phyloP scores from a whole-genome alignment of 2,113 vertebrate species.

The Ochotona curzoniae region DNA sequence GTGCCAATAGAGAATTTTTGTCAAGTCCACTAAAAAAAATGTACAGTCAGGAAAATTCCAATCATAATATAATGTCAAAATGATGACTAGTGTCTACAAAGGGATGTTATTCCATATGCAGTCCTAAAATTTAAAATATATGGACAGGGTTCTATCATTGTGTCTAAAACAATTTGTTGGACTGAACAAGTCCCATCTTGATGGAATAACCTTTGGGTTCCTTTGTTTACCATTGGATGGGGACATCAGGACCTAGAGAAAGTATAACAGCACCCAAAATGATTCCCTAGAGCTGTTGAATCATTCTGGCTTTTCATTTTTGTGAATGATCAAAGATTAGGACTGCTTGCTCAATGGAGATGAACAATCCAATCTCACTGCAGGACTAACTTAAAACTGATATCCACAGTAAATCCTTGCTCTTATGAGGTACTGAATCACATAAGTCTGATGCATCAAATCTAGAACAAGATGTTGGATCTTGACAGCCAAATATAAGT shows the following conservation, averaged over 20 bases:
- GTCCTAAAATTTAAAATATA: background rate
- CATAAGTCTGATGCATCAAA: background rate
- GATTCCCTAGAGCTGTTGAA: background rate
- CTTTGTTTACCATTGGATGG: background rate
- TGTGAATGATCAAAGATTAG: background rate
- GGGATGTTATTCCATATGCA: background rate
- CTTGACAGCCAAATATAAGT: background rate
- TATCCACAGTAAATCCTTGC: background rate
- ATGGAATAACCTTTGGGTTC: background rate
- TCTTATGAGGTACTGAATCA: background rate
- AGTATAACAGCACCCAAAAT: background rate
- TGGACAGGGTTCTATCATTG: background rate
- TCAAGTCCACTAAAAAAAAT: background rate
- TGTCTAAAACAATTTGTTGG: background rate
- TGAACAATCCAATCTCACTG: background rate
- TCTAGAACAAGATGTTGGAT: background rate
- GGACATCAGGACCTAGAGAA: too few species aligned
- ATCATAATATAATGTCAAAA: background rate
- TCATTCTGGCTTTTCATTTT: background rate
- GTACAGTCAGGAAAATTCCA: background rate
- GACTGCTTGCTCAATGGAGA: background rate
- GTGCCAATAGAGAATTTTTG: background rate
- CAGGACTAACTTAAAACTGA: background rate
- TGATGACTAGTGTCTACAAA: background rate
- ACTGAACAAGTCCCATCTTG: background rate